Base-by-base conservation (phyloP, 2,888 invertebrate species). In the Dastarcus helophoroides region DNA sequence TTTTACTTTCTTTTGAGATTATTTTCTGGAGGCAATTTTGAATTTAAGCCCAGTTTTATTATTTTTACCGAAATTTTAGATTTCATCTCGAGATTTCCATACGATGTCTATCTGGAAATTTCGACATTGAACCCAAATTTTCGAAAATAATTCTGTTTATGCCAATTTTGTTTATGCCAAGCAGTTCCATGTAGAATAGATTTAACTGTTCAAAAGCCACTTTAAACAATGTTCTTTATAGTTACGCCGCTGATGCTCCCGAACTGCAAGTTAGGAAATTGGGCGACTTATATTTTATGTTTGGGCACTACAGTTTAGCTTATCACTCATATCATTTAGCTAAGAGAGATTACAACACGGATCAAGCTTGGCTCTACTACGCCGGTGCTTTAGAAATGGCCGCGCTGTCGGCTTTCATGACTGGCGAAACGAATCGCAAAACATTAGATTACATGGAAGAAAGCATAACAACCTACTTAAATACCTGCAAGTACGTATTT, bases 311-410 rank as follows among this genome's bases (percentile, higher is more conserved):
- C 64, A 78, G 80, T 41, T 70, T 86, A 42, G 91, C 95, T 4
- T 94, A 88, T 62, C 85, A 89, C 57, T 77, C 86, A 0, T 98
- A 95, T 64, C 93, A 97, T 62, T 79, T 84, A 22, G 89, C 93
- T n/a, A 97, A 97, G 63, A 75, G 93, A 30, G 98, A 98, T 59
- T 97, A 97, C 59, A 86, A 85, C 54, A 84, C 84, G 2, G 97
- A 98, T 58, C 88, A 91, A 43, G 97, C 97, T 1, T 95, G 94
- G 94, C 70, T 94, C 14, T 88, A 95, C 58, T 94, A 86, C 61
- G 94, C 97, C 1, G 93, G 95, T 6, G 93, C 97, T 3, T 65
- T 94, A 27, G 94, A 93, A 67, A 94, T 95, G 94, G 93, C 94
- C 4, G 86, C 88, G 7, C 61, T 95, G 14, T 79, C 91, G 32